Percentiles rank a stretch among this genome's conserved stretches.
These are phyloP conservation scores for Solenopsis fugax DNA, from an alignment of 1,140 invertebrate genomes.

Conservation along the genomic window DNA sequence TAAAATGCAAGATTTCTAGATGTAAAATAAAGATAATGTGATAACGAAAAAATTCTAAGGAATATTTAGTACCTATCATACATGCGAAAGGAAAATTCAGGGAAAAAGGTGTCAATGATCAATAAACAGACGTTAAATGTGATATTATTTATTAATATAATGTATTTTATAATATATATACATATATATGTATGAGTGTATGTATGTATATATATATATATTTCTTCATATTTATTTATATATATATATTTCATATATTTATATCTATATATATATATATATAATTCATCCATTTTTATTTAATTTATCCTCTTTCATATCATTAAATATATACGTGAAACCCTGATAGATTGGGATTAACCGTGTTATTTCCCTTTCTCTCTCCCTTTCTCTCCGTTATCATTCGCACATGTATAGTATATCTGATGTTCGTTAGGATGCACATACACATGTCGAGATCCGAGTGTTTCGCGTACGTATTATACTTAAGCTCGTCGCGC, in stretches of 20 bases:
- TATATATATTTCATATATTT: conserved; percentile 75
- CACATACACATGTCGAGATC: conserved; percentile 27
- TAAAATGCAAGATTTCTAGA: neutral
- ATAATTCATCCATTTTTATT: conserved; percentile 73
- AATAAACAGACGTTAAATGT: conserved; percentile 74
- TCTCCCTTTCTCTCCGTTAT: conserved; percentile 33
- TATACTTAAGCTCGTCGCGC: conserved; percentile 45
- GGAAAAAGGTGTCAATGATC: neutral
- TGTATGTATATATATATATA: conserved; percentile 76
- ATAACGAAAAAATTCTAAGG: neutral
- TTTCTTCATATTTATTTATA: conserved; percentile 69
- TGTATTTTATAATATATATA: conserved; percentile 82
- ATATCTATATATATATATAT: conserved; percentile 73
- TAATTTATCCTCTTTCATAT: conserved; percentile 71
- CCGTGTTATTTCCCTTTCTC: conserved; percentile 51
- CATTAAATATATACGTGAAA: conserved; percentile 81
- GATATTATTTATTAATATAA: conserved; percentile 85
- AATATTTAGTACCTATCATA: neutral
- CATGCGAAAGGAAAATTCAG: neutral
- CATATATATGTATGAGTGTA: conserved; percentile 76
- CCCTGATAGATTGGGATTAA: conserved; percentile 84
- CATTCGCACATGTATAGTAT: conserved; percentile 53
- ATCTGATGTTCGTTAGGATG: conserved; percentile 62
- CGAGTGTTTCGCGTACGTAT: conserved; percentile 53
- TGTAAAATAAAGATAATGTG: neutral